phyloP scores from a whole-genome alignment of 2,797 vertebrate species.

The Menidia menidia region DNA sequence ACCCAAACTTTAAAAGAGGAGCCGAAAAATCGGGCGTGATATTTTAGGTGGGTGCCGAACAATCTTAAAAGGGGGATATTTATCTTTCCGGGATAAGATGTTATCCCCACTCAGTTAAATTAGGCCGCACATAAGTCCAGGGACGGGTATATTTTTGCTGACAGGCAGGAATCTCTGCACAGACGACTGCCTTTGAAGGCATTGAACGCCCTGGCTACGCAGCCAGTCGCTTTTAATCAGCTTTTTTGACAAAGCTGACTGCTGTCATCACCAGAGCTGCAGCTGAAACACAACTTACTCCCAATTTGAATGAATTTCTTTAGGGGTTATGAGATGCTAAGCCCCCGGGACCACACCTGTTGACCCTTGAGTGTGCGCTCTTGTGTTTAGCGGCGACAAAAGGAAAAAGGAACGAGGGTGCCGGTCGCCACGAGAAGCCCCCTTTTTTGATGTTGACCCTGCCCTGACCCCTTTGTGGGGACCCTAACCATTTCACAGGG shows the following conservation, averaged over 20 bases:
- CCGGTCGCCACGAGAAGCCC: slow-evolving; percentile 59
- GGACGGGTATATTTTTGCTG: slow-evolving; percentile 59
- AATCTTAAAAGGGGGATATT: slow-evolving; percentile 67
- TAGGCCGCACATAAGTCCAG: slow-evolving; percentile 50
- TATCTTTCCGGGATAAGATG: slow-evolving; percentile 65
- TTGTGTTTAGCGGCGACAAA: slow-evolving; percentile 69
- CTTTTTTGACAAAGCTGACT: background rate
- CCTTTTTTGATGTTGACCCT: slow-evolving; percentile 81
- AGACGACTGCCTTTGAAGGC: slow-evolving; percentile 43
- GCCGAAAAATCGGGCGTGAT: slow-evolving; percentile 56
- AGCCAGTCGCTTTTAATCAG: background rate
- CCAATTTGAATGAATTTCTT: slow-evolving; percentile 33
- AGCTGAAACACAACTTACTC: slow-evolving; percentile 4
- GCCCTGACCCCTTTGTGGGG: slow-evolving; percentile 79
- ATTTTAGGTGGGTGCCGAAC: slow-evolving; percentile 60
- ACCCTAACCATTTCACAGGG: slow-evolving; percentile 79
- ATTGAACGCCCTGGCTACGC: slow-evolving; percentile 19
- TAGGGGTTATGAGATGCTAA: slow-evolving; percentile 36
- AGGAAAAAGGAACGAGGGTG: slow-evolving; percentile 70
- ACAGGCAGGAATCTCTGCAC: slow-evolving; percentile 44
- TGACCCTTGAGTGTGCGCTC: slow-evolving; percentile 69
- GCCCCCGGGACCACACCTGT: slow-evolving; percentile 73
- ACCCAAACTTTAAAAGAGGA: slow-evolving; percentile 31
- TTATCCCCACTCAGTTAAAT: slow-evolving; percentile 71
- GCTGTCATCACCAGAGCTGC: background rate